phyloP scores from a whole-genome alignment of 2,113 vertebrate genomes.

The Sander vitreus region DNA sequence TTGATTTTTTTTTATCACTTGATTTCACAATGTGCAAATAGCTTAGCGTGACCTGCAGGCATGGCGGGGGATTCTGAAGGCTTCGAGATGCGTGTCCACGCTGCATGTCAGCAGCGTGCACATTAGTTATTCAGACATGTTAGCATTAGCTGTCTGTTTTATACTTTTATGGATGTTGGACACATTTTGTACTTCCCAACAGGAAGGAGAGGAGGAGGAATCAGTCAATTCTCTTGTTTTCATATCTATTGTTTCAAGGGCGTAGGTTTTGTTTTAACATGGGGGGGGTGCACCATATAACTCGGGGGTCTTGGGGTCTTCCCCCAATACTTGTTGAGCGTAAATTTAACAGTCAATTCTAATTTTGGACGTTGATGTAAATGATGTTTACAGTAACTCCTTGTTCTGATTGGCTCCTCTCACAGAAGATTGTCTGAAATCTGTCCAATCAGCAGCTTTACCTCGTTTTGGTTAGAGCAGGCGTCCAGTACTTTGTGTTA shows the following conservation, averaged over 20 bases:
- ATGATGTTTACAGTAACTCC: slow-evolving; percentile 2
- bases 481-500: background rate
- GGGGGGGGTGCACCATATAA: too few species aligned
- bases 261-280: too few species aligned
- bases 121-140: slow-evolving; percentile 42
- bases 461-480: background rate
- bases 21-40: slow-evolving; percentile 67
- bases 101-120: slow-evolving; percentile 46
- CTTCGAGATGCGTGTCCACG: slow-evolving; percentile 30
- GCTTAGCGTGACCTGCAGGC: slow-evolving; percentile 58
- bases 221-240: background rate
- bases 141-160: slow-evolving; percentile 6
- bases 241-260: background rate
- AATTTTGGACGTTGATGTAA: background rate
- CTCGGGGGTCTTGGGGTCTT: too few species aligned
- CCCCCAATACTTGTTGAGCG: too few species aligned
- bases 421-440: slow-evolving; percentile 9
- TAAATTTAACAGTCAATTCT: too few species aligned
- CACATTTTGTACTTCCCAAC: background rate
- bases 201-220: background rate
- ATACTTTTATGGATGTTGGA: background rate
- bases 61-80: slow-evolving; percentile 29
- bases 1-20: slow-evolving; percentile 55
- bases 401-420: slow-evolving; percentile 35
- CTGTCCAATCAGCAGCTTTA: slow-evolving; percentile 39